These are phyloP conservation scores for Apis dorsata DNA, from an alignment of 1,140 invertebrate species.

Conservation along the genomic window DNA sequence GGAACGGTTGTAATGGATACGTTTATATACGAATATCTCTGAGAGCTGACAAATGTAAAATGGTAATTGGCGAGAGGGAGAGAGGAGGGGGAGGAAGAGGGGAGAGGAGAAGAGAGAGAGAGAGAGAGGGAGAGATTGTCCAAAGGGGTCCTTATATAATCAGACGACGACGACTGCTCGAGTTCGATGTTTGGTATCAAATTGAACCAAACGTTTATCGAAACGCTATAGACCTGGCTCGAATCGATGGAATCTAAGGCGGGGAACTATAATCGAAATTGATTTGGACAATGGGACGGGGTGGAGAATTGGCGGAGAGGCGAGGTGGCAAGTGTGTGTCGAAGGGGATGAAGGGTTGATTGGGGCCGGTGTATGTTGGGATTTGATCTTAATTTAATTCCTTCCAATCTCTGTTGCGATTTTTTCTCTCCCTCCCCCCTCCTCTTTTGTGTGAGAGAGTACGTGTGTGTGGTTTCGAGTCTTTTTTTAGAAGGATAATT, in stretches of 20 bases:
- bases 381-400: neutral
- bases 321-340: neutral
- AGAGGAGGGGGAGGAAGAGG: too few relatives aligned
- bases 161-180: neutral
- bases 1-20: conserved; percentile 23
- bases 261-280: conserved; percentile 2
- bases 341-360: conserved; percentile 5
- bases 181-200: neutral
- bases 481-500: too few relatives aligned
- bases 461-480: too few relatives aligned
- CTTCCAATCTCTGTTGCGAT: neutral
- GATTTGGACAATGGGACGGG: conserved; percentile 2
- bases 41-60: neutral
- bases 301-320: neutral
- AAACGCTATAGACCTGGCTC: neutral
- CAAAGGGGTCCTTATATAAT: neutral
- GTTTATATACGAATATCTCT: neutral
- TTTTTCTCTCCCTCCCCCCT: neutral
- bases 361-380: neutral
- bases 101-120: too few relatives aligned
- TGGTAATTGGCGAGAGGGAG: neutral
- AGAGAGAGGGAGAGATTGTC: neutral
- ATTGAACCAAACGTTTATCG: neutral
- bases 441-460: too few relatives aligned
- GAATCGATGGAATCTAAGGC: neutral